Percentiles rank a stretch among this genome's conserved stretches.
phyloP scores from a whole-genome alignment of 1,140 invertebrate species.

The Magallana ariakensis region DNA sequence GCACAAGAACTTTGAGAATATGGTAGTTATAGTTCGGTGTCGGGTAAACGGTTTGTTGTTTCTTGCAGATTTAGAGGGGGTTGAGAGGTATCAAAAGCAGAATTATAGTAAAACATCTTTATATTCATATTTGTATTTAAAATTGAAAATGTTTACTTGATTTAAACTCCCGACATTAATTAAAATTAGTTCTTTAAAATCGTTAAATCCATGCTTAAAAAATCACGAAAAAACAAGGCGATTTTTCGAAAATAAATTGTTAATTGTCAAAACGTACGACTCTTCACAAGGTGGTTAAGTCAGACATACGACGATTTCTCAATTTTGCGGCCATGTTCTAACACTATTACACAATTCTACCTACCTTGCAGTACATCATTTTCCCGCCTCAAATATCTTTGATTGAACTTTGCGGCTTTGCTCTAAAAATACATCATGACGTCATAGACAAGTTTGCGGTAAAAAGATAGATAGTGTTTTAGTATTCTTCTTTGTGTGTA shows the following conservation, averaged over 20 bases:
- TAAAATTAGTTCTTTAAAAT: neutral
- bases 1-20: too few relatives aligned
- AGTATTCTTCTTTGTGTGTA: neutral
- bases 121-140: too few relatives aligned
- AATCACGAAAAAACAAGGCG: neutral
- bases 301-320: neutral
- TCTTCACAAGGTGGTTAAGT: neutral
- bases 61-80: too few relatives aligned
- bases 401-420: neutral
- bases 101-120: too few relatives aligned
- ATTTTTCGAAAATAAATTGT: too few relatives aligned
- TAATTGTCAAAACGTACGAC: too few relatives aligned
- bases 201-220: neutral
- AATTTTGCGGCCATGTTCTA: neutral
- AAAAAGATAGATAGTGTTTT: neutral
- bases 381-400: conserved; percentile 16
- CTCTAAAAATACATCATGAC: conserved; percentile 2
- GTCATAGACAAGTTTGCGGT: neutral
- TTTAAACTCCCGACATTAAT: neutral
- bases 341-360: neutral
- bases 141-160: neutral
- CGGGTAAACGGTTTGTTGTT: too few relatives aligned
- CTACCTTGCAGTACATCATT: neutral
- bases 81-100: too few relatives aligned
- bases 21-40: too few relatives aligned